Evolutionary conservation across 53 echinoderm and acorn worm species (phyloP).

Genomic region (Paracentrotus lividus): DNA sequence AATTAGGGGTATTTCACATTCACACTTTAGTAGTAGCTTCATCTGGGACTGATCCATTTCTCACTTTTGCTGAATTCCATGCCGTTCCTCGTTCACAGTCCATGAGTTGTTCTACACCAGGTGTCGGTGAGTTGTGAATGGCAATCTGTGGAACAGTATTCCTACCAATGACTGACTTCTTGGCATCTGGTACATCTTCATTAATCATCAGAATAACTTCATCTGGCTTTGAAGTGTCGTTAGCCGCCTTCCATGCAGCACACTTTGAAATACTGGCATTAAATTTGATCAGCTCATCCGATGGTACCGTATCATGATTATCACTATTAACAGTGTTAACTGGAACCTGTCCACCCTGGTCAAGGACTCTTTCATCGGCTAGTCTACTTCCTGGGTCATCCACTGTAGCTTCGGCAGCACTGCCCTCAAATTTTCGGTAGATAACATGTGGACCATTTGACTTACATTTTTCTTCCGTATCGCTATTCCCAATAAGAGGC

Average conservation of each 20-base stretch:
- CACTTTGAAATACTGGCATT: constrained; percentile 49
- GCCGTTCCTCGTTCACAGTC: constrained; percentile 28
- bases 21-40: constrained; percentile 32
- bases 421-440: neutral
- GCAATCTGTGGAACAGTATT: constrained; percentile 18
- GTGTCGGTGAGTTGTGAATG: constrained; percentile 18
- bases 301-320: neutral
- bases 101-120: constrained; percentile 24
- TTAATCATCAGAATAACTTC: neutral
- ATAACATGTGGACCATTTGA: constrained; percentile 1
- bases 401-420: neutral
- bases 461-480: neutral
- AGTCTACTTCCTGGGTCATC: neutral
- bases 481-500: constrained; percentile 48
- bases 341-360: neutral
- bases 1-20: too few species aligned
- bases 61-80: neutral
- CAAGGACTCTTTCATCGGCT: neutral
- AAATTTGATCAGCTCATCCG: neutral
- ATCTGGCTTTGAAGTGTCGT: constrained; percentile 29
- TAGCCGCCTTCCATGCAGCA: constrained; percentile 63
- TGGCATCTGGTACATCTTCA: constrained; percentile 42
- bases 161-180: neutral
- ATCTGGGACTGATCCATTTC: neutral
- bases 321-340: neutral